phyloP scores from a whole-genome alignment of 2,888 invertebrate genomes.

The Ophraella communa region DNA sequence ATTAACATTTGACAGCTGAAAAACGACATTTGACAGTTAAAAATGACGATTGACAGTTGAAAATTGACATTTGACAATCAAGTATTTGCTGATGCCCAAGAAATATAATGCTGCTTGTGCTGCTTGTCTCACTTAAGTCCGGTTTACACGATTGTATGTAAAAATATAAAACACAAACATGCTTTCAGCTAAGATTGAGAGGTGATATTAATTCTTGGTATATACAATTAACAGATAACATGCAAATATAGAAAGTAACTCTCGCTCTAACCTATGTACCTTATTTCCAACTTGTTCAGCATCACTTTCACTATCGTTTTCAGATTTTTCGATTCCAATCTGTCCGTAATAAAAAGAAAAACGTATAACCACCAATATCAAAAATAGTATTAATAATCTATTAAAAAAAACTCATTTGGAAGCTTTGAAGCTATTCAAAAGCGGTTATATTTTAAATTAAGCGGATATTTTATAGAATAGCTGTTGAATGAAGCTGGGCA shows the following conservation, averaged over 20 bases:
- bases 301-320: conserved; percentile 48
- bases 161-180: neutral
- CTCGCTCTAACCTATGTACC: conserved; percentile 41
- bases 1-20: too few relatives aligned
- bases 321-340: conserved; percentile 41
- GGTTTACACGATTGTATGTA: too few relatives aligned
- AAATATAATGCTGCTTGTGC: too few relatives aligned
- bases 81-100: too few relatives aligned
- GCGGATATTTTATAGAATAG: neutral
- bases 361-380: neutral
- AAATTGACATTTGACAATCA: too few relatives aligned
- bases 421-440: neutral
- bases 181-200: neutral
- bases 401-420: neutral
- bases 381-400: neutral
- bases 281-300: conserved; percentile 51
- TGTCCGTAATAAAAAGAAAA: conserved; percentile 38
- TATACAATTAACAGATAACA: conserved; percentile 6
- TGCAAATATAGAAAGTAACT: conserved; percentile 26
- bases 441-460: neutral
- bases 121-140: too few relatives aligned
- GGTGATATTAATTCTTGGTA: neutral
- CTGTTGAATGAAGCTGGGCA: neutral
- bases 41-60: too few relatives aligned
- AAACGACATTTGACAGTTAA: too few relatives aligned